Percentiles rank a stretch among this genome's conserved stretches.
Evolutionary conservation across 2,797 vertebrate species (phyloP).

Genomic region (Bucorvus abyssinicus): DNA sequence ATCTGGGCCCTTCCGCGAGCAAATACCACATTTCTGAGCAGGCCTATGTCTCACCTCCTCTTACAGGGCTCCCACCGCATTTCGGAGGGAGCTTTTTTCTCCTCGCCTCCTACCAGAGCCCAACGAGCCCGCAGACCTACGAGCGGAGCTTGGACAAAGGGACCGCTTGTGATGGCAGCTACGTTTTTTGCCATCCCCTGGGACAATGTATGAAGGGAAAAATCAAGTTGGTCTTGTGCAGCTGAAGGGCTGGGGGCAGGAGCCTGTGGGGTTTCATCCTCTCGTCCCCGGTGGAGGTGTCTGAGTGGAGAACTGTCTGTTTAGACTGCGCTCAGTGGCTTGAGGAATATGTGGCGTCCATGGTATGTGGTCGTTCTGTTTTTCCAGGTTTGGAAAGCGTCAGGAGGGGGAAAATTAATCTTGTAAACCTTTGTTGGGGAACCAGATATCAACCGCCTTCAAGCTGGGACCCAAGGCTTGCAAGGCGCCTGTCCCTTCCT

Average conservation of each 20-base stretch:
- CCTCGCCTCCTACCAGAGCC: neutral
- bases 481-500: neutral
- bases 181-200: neutral
- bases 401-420: neutral
- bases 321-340: constrained; percentile 68
- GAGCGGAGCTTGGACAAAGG: neutral
- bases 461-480: neutral
- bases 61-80: neutral
- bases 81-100: neutral
- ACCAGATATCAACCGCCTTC: neutral
- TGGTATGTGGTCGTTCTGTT: constrained; percentile 25
- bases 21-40: neutral
- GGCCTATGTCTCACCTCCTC: neutral
- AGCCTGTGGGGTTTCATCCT: neutral
- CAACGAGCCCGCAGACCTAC: fast-evolving
- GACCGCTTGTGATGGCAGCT: neutral
- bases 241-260: neutral
- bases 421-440: neutral
- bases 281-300: neutral
- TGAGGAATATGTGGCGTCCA: constrained; percentile 65
- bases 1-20: fast-evolving
- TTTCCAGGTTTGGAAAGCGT: constrained; percentile 35
- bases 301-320: constrained; percentile 37
- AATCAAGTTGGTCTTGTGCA: neutral
- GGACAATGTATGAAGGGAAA: neutral